Evolutionary conservation across 2,888 invertebrate genomes (phyloP).

Genomic region (Anthrax anthrax): DNA sequence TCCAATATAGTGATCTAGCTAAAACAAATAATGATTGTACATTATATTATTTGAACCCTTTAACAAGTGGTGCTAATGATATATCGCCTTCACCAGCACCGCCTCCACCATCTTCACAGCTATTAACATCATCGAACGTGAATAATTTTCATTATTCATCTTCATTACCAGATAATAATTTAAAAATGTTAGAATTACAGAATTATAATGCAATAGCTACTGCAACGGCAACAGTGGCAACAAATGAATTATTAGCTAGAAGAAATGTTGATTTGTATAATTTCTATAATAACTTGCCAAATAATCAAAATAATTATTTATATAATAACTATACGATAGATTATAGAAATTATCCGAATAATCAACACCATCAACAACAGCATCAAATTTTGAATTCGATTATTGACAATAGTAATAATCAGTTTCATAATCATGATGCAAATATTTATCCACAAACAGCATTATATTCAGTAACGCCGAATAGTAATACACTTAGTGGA

Average conservation of each 20-base stretch:
- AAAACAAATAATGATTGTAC: too few species aligned
- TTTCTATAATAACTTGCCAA: background rate
- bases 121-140: too few species aligned
- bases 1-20: background rate
- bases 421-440: constrained; percentile 24
- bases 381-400: too few species aligned
- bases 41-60: too few species aligned
- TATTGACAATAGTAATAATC: background rate
- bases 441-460: constrained; percentile 33
- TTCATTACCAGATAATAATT: too few species aligned
- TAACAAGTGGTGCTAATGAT: too few species aligned
- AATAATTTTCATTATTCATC: too few species aligned
- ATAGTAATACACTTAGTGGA: background rate
- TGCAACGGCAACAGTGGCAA: background rate
- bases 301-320: background rate
- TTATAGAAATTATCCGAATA: background rate
- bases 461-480: background rate
- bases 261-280: background rate
- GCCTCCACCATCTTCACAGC: too few species aligned
- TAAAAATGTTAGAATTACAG: too few species aligned
- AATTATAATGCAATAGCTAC: too few species aligned
- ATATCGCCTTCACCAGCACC: too few species aligned
- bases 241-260: background rate
- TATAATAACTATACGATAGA: background rate
- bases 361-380: background rate